phyloP scores from a whole-genome alignment of 2,888 invertebrate genomes.

The Mimas tiliae region DNA sequence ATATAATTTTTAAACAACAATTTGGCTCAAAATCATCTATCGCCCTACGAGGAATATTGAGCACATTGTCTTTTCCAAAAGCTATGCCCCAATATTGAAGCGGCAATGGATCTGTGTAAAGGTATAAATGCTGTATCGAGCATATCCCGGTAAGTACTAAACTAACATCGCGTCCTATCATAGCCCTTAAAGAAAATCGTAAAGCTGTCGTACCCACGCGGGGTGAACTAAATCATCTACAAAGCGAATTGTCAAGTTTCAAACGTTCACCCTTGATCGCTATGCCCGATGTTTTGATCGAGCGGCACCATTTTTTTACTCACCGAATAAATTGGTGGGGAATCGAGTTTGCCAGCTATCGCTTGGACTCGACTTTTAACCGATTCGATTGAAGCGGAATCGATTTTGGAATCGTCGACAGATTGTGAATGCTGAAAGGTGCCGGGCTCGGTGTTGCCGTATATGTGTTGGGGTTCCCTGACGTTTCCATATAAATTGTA shows the following conservation, averaged over 20 bases:
- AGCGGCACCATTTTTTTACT: conserved; percentile 74
- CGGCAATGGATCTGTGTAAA: conserved; percentile 46
- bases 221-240: conserved; percentile 57
- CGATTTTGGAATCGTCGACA: conserved; percentile 69
- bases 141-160: conserved; percentile 55
- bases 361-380: conserved; percentile 78
- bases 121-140: conserved; percentile 53
- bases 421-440: conserved; percentile 60
- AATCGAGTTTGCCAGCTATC: conserved; percentile 68
- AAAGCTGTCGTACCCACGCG: conserved; percentile 55
- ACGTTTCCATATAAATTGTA: conserved; percentile 79
- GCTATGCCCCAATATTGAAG: conserved; percentile 45
- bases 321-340: conserved; percentile 75
- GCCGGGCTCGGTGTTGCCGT: conserved; percentile 71
- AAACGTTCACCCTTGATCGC: conserved; percentile 67
- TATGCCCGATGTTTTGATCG: conserved; percentile 63
- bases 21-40: conserved; percentile 45
- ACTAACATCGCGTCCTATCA: conserved; percentile 40
- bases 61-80: conserved; percentile 69
- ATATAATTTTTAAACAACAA: conserved; percentile 43
- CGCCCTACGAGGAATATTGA: conserved; percentile 52
- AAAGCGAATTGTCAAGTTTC: conserved; percentile 53
- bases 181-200: conserved; percentile 50
- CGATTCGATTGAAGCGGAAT: conserved; percentile 70
- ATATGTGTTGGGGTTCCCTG: conserved; percentile 73